phyloP scores from a whole-genome alignment of 2,888 invertebrate species.

The Eupsilia transversa region DNA sequence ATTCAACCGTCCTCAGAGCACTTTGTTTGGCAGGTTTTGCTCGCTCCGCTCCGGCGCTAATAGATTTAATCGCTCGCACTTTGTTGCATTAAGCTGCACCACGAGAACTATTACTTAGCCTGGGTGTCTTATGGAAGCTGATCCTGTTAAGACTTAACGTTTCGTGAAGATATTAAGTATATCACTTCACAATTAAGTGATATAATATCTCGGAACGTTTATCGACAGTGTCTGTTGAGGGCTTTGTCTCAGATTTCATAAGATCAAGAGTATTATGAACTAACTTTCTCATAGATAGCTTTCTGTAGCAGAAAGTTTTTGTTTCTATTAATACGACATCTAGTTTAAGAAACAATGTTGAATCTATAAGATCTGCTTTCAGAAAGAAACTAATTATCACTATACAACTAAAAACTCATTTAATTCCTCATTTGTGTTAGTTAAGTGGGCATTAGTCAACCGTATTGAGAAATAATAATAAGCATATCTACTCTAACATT shows the following conservation, averaged over 20 bases:
- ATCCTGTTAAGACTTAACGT: no score
- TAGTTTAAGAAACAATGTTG: not conserved
- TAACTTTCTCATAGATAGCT: not conserved
- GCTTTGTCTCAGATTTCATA: conserved; percentile 4
- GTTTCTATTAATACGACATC: not conserved
- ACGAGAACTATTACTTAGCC: conserved; percentile 48
- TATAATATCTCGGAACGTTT: conserved; percentile 18
- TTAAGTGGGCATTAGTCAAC: not conserved
- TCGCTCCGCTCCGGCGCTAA: conserved; percentile 60
- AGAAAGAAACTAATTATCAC: not conserved
- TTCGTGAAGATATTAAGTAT: no score
- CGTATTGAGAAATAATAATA: not conserved
- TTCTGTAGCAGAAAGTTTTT: not conserved
- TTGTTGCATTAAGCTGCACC: conserved; percentile 64
- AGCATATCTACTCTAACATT: not conserved
- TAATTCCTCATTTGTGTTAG: not conserved
- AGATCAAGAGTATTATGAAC: not conserved
- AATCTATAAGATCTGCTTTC: not conserved
- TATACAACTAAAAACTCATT: not conserved
- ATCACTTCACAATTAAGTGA: no score
- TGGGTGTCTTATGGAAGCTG: conserved; percentile 14
- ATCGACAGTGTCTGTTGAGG: conserved; percentile 11
- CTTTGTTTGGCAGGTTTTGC: conserved; percentile 58
- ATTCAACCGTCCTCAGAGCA: conserved; percentile 35
- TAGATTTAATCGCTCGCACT: conserved; percentile 73